Percentiles rank a stretch among this genome's conserved stretches.
Conservation (phyloP, 2,888 invertebrate species). For the Drosophila austrosaltans region DNA sequence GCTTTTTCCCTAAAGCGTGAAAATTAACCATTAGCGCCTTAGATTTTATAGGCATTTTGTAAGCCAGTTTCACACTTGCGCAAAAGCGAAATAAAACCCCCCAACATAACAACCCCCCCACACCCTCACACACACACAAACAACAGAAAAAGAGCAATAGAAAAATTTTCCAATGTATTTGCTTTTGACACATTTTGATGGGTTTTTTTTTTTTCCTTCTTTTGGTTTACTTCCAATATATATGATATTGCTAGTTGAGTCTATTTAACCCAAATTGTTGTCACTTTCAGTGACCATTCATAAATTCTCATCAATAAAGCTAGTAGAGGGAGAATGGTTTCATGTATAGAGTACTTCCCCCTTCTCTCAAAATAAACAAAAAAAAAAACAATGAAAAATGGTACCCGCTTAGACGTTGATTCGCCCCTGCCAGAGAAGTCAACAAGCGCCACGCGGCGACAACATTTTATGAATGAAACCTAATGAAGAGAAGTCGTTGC, state of each 20-base stretch:
- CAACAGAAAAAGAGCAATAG: constrained; percentile 29
- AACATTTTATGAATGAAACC: constrained; percentile 53
- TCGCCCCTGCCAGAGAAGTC: constrained; percentile 67
- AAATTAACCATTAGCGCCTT: constrained; percentile 65
- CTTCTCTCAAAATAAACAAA: neutral
- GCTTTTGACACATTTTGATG: constrained; percentile 65
- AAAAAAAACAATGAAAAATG: constrained; percentile 12
- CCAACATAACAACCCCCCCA: constrained; percentile 17
- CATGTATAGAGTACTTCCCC: neutral
- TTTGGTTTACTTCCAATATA: constrained; percentile 15
- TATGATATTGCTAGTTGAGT: constrained; percentile 45
- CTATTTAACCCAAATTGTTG: constrained; percentile 46
- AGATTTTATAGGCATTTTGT: constrained; percentile 58
- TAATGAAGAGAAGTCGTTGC: constrained; percentile 61
- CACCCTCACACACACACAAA: neutral
- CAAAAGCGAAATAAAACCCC: constrained; percentile 37
- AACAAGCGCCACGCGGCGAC: constrained; percentile 74
- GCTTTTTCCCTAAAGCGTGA: constrained; percentile 69
- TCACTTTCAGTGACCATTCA: constrained; percentile 46
- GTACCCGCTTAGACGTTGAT: constrained; percentile 36
- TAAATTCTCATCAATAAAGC: constrained; percentile 67
- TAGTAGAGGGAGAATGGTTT: constrained; percentile 30
- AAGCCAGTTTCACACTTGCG: constrained; percentile 63
- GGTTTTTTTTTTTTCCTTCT: constrained; percentile 35
- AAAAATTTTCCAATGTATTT: constrained; percentile 49